A percentile compares a stretch with the other conserved stretches of the same genome.
phyloP scores from a whole-genome alignment of 2,797 vertebrate genomes.

The Numenius phaeopus region DNA sequence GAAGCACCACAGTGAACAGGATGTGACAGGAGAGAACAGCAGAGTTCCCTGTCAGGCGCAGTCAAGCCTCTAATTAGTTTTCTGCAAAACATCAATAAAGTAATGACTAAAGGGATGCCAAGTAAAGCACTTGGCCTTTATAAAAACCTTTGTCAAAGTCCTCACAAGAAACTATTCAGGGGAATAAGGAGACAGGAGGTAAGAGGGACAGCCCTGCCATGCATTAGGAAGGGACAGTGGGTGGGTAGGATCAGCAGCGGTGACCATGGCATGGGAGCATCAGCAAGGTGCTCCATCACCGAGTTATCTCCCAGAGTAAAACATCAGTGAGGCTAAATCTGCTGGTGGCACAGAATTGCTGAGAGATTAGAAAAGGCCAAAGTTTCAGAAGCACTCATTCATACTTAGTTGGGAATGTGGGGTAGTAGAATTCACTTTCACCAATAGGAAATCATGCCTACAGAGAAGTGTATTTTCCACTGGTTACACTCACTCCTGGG shows the following conservation, averaged over 20 bases:
- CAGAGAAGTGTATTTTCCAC: not conserved
- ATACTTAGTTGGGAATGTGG: rapidly evolving
- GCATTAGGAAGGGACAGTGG: not conserved
- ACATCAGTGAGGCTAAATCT: not conserved
- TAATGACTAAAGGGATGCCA: not conserved
- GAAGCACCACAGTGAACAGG: not conserved
- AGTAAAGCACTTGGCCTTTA: not conserved
- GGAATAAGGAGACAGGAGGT: not conserved
- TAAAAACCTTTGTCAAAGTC: not conserved
- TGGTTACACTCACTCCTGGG: not conserved
- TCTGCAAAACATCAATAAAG: not conserved
- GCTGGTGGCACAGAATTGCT: not conserved
- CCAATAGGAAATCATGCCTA: not conserved
- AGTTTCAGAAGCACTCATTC: not conserved
- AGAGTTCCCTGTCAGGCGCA: not conserved
- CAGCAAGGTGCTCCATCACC: not conserved
- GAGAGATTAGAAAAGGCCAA: not conserved
- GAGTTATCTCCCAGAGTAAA: rapidly evolving
- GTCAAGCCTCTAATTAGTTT: not conserved
- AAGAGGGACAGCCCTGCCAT: not conserved
- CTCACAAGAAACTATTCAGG: not conserved
- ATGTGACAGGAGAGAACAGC: not conserved
- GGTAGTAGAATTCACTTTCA: not conserved
- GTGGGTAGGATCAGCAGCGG: not conserved
- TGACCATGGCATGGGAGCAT: rapidly evolving